Base-by-base conservation (phyloP, 1,140 invertebrate genomes). In the Zaprionus lachaisei region DNA sequence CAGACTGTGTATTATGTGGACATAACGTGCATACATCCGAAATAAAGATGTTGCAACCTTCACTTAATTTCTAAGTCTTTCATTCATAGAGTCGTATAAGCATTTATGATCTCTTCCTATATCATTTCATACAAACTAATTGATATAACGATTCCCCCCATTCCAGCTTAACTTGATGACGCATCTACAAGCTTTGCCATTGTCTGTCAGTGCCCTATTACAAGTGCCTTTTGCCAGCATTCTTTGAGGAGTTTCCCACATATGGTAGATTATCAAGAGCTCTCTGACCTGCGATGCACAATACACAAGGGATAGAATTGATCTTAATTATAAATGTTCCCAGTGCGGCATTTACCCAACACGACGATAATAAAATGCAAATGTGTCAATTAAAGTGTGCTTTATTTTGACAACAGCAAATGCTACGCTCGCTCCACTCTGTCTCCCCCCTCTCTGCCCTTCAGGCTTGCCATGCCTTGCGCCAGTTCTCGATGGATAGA, bases 341-440 rank as follows among this genome's bases (percentile, higher is more conserved):
- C 83, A 77, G 68, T 58, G 79, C 70, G 66, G 83, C 72, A 82
- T 76, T 72, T 75, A 62, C 65, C 38, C 38, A 41, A 17, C 41
- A 49, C 51, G 58, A 49, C 62, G 55, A 79, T 80, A 86, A 87
- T 84, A 79, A 84, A 84, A 89, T 89, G 84, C 85, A 89, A 89
- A 89, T 89, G 84, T 89, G 87, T 89, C 84, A 89, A 89, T 89
- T 89, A 89, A 90, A 89, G 85, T 90, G 85, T 90, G 85, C 81
- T 89, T 84, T 84, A 90, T 89, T 89, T 90, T 89, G 84, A 84
- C 79, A 84, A 83, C 83, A 82, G 68, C 81, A 38, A 66, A 69
- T 79, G 77, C 74, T 47, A 17, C 6, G 5, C 44, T 24, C 20
- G 4, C 11, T 12, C 34, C 5, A 4, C 17, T 15, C n/a, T 12